These are phyloP conservation scores for Teleiodes luculella DNA, from an alignment of 2,888 invertebrate species.

Conservation along the genomic window DNA sequence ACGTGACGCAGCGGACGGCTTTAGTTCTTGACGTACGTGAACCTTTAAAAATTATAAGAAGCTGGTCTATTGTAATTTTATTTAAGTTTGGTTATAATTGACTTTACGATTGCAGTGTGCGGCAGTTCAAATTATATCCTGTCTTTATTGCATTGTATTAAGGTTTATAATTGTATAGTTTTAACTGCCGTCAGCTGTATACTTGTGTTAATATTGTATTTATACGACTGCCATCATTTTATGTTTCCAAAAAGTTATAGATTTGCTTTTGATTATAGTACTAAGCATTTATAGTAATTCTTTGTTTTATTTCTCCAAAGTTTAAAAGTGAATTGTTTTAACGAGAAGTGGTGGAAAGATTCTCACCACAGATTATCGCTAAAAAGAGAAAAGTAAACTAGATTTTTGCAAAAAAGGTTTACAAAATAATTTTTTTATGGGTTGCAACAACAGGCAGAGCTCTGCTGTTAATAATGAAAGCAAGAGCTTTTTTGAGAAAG, in stretches of 20 bases:
- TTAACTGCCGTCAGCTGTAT: not conserved
- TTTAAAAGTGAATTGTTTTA: no score
- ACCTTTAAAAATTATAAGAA: not conserved
- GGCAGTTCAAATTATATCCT: not conserved
- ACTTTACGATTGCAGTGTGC: not conserved
- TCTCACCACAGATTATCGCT: no score
- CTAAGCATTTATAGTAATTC: conserved; percentile 6
- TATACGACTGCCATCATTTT: conserved; percentile 8
- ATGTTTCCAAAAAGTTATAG: conserved; percentile 6
- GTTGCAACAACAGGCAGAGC: no score
- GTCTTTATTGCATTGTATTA: not conserved
- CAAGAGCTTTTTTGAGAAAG: no score
- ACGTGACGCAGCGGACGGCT: not conserved
- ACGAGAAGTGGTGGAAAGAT: no score
- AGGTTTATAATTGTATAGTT: not conserved
- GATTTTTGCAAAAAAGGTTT: no score
- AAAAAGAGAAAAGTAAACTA: no score
- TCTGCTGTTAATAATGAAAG: no score
- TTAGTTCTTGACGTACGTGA: not conserved
- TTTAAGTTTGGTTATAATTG: not conserved
- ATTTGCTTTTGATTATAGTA: conserved; percentile 5
- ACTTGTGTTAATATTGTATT: conserved; percentile 7
- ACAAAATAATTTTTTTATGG: no score
- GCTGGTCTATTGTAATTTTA: not conserved
- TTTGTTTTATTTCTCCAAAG: not conserved